A percentile compares a stretch with the other conserved stretches of the same genome.
These are phyloP conservation scores for Osmerus eperlanus DNA, from an alignment of 2,113 vertebrate genomes.

Conservation along the genomic window DNA sequence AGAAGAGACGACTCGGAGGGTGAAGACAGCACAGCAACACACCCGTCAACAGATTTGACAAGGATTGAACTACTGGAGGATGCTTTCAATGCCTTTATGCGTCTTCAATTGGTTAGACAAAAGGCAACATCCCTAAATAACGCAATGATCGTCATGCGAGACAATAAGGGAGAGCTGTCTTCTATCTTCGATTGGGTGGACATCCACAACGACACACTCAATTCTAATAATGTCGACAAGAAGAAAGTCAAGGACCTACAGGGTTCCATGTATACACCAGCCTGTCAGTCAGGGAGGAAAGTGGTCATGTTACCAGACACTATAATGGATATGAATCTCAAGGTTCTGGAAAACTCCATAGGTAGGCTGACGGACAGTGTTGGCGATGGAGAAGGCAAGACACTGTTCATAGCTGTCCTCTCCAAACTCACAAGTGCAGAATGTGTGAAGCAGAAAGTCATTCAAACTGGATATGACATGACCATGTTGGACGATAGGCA, in stretches of 20 bases:
- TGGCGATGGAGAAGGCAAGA: background rate
- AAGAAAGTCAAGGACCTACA: background rate
- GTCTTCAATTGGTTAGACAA: background rate
- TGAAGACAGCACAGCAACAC: no score
- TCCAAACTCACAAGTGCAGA: background rate
- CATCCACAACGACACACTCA: background rate
- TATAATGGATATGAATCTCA: background rate
- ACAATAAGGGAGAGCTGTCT: background rate
- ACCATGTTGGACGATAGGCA: no score
- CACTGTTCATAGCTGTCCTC: background rate
- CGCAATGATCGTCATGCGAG: background rate
- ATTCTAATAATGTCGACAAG: background rate
- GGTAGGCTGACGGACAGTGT: background rate
- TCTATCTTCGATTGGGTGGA: background rate
- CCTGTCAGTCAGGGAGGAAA: background rate
- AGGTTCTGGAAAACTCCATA: background rate
- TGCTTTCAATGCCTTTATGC: background rate
- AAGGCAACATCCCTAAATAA: background rate
- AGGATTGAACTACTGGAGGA: background rate
- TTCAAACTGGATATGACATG: no score
- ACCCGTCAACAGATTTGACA: background rate
- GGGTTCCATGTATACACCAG: background rate
- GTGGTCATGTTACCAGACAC: background rate
- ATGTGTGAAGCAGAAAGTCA: background rate
- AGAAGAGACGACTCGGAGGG: background rate